Base-by-base conservation (phyloP, 2,797 vertebrate genomes). In the Botia almorhae region DNA sequence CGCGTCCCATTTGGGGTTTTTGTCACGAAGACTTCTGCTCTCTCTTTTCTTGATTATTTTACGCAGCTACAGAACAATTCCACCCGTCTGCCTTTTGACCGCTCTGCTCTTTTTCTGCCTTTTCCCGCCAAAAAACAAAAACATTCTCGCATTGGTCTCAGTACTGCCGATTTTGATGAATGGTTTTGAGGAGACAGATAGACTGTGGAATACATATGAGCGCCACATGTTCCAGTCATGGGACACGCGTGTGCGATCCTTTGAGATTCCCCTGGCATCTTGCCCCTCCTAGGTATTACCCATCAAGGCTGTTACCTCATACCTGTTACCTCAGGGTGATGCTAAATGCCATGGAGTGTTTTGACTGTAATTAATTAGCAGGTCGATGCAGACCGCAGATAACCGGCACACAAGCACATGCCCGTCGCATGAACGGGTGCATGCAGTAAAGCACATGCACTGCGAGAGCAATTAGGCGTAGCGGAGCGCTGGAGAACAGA, bases 161-260 rank as follows among this genome's bases (percentile, higher is more conserved):
- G 46, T 50, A n/a, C 70, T 82, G 85, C 84, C 81, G 64, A 58
- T 63, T 69, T 82, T 88, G 85, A 88, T 85, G 79, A 81, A 84
- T 87, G 81, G 77, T 75, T 84, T 74, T 56, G 65, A 76, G 74
- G 29, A 69, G 56, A 75, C 64, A 53, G 58, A 81, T 74, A 61
- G 77, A 81, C 61, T 29, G 7, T 69, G 69, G 69, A 55, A 74
- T 69, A 80, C 68, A 86, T 77, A 78, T 82, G 83, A 86, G 74
- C 72, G 43, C 19, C 82, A 83, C 69, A 81, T 76, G 74, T 77
- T 80, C 56, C 64, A 73, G 75, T 75, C 51, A 26, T 71, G 43
- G 74, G 39, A 69, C 53, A 76, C 69, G 75, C 64, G 51, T 69
- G 17, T 56, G 72, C 13, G 58, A 33, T 80, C 46, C 36, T 7